Conservation (phyloP, 2,113 vertebrate species). For the Pomatostomus ruficeps region DNA sequence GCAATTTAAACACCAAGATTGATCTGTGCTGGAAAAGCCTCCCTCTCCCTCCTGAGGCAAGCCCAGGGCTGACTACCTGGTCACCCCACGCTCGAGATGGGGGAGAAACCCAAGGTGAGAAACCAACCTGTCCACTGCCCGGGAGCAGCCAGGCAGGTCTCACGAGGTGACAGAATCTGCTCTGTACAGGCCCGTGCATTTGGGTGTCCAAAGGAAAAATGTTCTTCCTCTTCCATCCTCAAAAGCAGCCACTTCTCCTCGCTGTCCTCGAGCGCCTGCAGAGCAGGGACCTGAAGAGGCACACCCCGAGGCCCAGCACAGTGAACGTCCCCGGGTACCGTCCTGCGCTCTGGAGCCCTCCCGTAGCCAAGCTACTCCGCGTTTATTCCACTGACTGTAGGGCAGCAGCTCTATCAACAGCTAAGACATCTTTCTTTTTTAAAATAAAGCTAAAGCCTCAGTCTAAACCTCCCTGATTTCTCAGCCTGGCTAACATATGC, state of each 20-base stretch:
- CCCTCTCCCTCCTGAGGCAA: background rate
- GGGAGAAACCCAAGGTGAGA: background rate
- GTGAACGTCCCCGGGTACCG: fast-evolving
- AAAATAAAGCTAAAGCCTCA: conserved; percentile 32
- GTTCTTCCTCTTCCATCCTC: background rate
- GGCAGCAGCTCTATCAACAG: background rate
- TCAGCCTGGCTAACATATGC: conserved; percentile 55
- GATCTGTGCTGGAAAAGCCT: background rate
- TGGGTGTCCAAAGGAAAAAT: background rate
- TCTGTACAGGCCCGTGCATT: background rate
- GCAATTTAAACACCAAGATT: background rate
- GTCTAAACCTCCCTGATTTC: conserved; percentile 39
- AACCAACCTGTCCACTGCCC: background rate
- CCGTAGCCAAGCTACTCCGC: background rate
- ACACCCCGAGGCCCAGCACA: fast-evolving
- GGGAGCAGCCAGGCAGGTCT: background rate
- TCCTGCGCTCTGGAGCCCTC: background rate
- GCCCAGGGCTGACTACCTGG: background rate
- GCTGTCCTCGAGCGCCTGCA: fast-evolving
- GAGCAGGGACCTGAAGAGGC: background rate
- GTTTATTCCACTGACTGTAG: background rate
- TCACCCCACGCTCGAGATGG: background rate
- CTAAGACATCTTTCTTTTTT: conserved; percentile 9
- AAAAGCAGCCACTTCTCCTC: background rate
- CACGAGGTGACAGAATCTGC: fast-evolving